Base-by-base conservation (phyloP, 2,797 vertebrate genomes). In the Myotis findleyi region DNA sequence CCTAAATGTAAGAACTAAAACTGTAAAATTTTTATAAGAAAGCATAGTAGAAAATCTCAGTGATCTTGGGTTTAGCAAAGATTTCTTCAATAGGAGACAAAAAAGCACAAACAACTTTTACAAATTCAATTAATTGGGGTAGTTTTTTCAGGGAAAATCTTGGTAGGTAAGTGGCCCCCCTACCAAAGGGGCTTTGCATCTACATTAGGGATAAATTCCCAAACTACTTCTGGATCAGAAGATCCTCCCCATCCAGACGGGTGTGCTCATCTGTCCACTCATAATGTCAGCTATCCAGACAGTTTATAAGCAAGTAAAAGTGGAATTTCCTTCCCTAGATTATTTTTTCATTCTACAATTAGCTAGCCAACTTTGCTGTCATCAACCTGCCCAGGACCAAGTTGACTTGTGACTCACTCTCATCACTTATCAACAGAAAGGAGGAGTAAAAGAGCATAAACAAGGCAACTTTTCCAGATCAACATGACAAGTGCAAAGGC, bases 11-110 rank as follows among this genome's bases (percentile, higher is more conserved):
- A 93, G n/a, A 90, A 27, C 18, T 57, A 73, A 89, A 96, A 73
- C 36, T 73, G 1, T 80, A 85, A 86, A 87, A 73, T 5, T 33
- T 86, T 82, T 71, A 21, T 30, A 94, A 80, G 86, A 90, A 95
- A 91, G 84, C 55, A 85, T n/a, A 71, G 38, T 8, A 86, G 53
- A 89, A 91, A 95, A 93, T 62, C 57, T 72, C 92, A 72, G 59
- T 86, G 57, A 91, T 88, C 36, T 91, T 87, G 51, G 16, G 47
- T 93, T 95, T 84, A 66, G 66, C 66, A 80, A 96, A 73, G 44
- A 73, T 93, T 73, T 95, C 41, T 89, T 86, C 55, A 77, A 86
- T 2, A 83, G 47, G 33, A 94, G 36, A 91, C 73, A 27, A 55
- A 59, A 94, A 94, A 55, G 10, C 7, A 33, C 44, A 93, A 44